Evolutionary conservation across 64 coral and sea anemone species (phyloP).

Genomic region (Acropora tenuis): DNA sequence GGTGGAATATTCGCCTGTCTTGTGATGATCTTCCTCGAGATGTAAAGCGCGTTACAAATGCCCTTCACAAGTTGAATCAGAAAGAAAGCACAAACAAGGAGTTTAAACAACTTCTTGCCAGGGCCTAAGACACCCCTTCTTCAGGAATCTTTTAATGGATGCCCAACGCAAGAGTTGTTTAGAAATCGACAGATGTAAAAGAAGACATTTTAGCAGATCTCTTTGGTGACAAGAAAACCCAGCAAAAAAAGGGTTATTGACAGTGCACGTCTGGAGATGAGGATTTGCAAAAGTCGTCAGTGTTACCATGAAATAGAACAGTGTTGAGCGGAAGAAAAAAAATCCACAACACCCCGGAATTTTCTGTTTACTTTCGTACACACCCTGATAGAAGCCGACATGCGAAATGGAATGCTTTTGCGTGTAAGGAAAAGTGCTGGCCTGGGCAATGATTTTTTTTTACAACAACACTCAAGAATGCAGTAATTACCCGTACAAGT

Average conservation of each 20-base stretch:
- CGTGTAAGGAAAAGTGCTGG: conserved; percentile 38
- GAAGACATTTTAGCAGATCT: conserved; percentile 30
- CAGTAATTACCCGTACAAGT: conserved; percentile 58
- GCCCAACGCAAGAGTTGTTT: no score
- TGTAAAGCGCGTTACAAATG: no score
- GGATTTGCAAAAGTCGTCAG: not conserved
- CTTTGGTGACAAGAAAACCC: conserved; percentile 22
- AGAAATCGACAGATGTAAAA: conserved; percentile 17
- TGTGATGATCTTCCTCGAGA: no score
- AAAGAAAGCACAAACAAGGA: no score
- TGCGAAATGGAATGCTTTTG: conserved; percentile 54
- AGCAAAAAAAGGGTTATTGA: conserved; percentile 31
- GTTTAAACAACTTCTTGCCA: not conserved
- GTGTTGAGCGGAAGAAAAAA: conserved; percentile 1
- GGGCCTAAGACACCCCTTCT: no score
- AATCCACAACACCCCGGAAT: not conserved
- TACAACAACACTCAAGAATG: conserved; percentile 72
- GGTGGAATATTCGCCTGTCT: no score
- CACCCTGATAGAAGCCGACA: conserved; percentile 48
- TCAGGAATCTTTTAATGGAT: no score
- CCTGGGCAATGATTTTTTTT: conserved; percentile 43
- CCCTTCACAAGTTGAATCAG: no score
- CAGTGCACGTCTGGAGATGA: not conserved
- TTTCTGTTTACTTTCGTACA: conserved; percentile 48
- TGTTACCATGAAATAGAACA: conserved; percentile 24